These are phyloP conservation scores for Maniola hyperantus DNA, from an alignment of 2,888 invertebrate genomes.

Conservation along the genomic window DNA sequence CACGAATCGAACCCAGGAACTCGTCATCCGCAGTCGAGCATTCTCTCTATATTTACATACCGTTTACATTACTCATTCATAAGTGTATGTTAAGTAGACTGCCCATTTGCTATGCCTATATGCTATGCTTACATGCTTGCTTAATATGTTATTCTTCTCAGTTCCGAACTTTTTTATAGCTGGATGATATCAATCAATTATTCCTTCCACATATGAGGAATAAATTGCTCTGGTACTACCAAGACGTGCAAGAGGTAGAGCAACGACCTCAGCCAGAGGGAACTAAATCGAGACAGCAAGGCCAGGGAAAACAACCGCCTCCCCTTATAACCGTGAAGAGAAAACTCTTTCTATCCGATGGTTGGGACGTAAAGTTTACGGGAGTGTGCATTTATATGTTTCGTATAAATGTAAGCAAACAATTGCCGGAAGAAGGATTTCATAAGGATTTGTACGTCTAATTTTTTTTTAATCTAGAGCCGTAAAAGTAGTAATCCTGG, in stretches of 20 bases:
- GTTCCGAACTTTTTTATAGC: too few species aligned
- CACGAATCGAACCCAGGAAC: too few species aligned
- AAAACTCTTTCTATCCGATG: conserved; percentile 92
- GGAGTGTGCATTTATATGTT: conserved; percentile 94
- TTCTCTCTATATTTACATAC: too few species aligned
- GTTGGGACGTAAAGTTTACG: conserved; percentile 90
- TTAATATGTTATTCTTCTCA: too few species aligned
- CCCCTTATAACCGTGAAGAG: conserved; percentile 84
- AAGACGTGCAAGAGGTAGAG: conserved; percentile 90
- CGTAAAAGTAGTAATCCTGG: too few species aligned
- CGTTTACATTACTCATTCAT: too few species aligned
- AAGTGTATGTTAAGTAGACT: too few species aligned
- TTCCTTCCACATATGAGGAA: conserved; percentile 93
- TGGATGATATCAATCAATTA: conserved; percentile 94
- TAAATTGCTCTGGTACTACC: conserved; percentile 94
- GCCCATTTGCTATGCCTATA: too few species aligned
- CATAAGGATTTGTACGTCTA: conserved; percentile 88
- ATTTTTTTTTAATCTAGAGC: neutral
- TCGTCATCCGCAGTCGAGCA: too few species aligned
- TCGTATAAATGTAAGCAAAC: conserved; percentile 91
- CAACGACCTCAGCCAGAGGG: conserved; percentile 73
- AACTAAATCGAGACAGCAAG: conserved; percentile 72
- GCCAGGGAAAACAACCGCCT: conserved; percentile 70
- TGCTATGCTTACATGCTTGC: too few species aligned
- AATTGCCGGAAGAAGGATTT: conserved; percentile 95